Conservation (phyloP, 2,113 vertebrate genomes). For the Forbesichthys agassizii region DNA sequence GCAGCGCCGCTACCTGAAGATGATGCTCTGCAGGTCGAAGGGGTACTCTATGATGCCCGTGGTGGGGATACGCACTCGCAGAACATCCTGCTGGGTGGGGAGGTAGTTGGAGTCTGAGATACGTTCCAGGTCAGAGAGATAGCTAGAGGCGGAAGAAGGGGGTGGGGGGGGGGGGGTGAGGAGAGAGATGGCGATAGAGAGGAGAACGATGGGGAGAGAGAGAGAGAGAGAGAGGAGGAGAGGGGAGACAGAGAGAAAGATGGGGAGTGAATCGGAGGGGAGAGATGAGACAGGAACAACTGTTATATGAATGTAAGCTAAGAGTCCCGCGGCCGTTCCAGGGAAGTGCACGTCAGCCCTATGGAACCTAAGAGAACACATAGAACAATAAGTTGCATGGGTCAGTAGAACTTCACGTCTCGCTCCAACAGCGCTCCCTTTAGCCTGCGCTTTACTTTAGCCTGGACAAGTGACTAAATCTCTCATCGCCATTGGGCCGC, state of each 20-base stretch:
- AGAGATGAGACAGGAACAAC: constrained; percentile 53
- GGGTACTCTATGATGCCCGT: constrained; percentile 99
- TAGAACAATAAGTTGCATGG: no score
- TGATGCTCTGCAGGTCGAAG: constrained; percentile 98
- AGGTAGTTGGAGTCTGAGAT: constrained; percentile 91
- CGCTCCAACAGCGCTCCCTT: constrained; percentile 26
- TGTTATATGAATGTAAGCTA: constrained; percentile 67
- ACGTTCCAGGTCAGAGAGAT: constrained; percentile 96
- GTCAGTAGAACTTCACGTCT: no score
- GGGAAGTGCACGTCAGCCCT: constrained; percentile 59
- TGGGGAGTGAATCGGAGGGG: constrained; percentile 34
- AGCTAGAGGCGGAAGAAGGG: constrained; percentile 78
- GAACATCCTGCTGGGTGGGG: constrained; percentile 98
- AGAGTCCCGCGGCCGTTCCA: constrained; percentile 54
- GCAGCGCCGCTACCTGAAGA: constrained; percentile 88
- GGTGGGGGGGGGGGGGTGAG: constrained; percentile 27
- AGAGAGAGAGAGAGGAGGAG: constrained; percentile 39
- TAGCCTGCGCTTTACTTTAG: not conserved
- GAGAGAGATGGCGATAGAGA: constrained; percentile 21
- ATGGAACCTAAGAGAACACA: constrained; percentile 36
- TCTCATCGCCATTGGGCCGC: not conserved
- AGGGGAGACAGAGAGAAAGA: constrained; percentile 3
- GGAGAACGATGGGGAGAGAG: constrained; percentile 22
- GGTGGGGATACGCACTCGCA: constrained; percentile 96
- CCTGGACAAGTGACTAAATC: no score